Conservation (phyloP, 2,797 vertebrate species). For the Amniataba percoides region DNA sequence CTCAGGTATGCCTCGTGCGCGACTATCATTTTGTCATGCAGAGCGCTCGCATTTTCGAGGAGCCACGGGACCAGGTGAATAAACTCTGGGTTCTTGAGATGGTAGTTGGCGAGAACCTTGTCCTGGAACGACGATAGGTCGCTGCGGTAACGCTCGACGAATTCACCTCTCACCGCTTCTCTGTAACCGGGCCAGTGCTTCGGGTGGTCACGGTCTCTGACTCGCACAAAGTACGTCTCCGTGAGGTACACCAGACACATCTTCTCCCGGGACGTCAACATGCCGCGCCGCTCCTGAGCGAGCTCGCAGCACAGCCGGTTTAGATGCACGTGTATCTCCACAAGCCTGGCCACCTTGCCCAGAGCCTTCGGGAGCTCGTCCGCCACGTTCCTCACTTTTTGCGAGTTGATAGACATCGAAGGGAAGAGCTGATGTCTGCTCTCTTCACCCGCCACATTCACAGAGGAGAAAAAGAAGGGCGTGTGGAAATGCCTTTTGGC, state of each 20-base stretch:
- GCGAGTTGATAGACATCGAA: slow-evolving; percentile 42
- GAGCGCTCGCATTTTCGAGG: background rate
- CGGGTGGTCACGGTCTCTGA: slow-evolving; percentile 1
- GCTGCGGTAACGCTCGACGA: background rate
- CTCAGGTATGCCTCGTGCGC: slow-evolving; percentile 29
- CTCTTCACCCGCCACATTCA: slow-evolving; percentile 18
- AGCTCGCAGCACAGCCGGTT: slow-evolving; percentile 52
- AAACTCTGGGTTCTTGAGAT: slow-evolving; percentile 36
- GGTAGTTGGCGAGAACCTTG: slow-evolving; percentile 10
- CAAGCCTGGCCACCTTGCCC: background rate
- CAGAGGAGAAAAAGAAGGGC: slow-evolving; percentile 50
- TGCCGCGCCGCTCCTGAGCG: slow-evolving; percentile 19
- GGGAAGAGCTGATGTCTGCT: slow-evolving; percentile 23
- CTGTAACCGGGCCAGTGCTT: slow-evolving; percentile 13
- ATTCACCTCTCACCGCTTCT: background rate
- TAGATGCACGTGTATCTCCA: slow-evolving; percentile 34
- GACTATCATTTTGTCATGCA: background rate
- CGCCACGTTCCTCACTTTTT: background rate
- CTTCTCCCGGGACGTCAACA: slow-evolving; percentile 16
- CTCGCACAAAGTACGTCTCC: slow-evolving; percentile 1
- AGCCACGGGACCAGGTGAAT: slow-evolving; percentile 37
- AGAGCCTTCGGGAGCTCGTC: background rate
- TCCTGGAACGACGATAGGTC: slow-evolving; percentile 1
- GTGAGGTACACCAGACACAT: slow-evolving; percentile 47
- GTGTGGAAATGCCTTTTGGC: slow-evolving; percentile 27